These are phyloP conservation scores for Laticauda laticaudata DNA, from an alignment of 2,113 vertebrate genomes.

Conservation along the genomic window DNA sequence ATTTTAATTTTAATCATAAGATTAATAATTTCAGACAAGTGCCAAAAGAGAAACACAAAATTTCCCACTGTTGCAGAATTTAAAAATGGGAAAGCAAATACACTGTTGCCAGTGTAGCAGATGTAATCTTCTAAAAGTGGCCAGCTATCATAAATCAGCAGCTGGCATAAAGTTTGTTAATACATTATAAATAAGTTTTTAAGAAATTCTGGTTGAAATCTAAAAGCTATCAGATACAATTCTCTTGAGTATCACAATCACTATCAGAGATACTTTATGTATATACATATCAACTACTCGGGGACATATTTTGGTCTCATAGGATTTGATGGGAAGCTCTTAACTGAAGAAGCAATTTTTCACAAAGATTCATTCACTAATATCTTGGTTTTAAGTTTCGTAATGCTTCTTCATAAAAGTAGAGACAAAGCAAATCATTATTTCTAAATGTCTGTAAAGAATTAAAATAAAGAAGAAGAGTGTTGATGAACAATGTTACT, in stretches of 20 bases:
- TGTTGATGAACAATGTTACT: neutral
- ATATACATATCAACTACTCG: constrained; percentile 49
- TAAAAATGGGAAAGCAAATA: neutral
- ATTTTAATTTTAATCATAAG: neutral
- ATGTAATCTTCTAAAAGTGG: constrained; percentile 4
- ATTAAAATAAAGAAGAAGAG: neutral
- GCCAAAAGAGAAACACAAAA: neutral
- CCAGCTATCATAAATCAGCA: constrained; percentile 41
- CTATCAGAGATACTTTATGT: neutral
- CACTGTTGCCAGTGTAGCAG: neutral
- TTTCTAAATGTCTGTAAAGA: neutral
- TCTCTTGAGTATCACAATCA: constrained; percentile 58
- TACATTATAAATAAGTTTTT: constrained; percentile 43
- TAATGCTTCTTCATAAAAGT: constrained; percentile 27
- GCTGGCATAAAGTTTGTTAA: constrained; percentile 47
- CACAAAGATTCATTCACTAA: constrained; percentile 28
- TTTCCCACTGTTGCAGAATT: accelerated
- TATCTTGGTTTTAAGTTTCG: constrained; percentile 48
- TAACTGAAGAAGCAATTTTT: constrained; percentile 58
- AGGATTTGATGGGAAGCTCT: constrained; percentile 57
- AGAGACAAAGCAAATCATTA: neutral
- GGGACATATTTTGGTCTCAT: constrained; percentile 59
- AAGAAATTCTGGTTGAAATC: constrained; percentile 37
- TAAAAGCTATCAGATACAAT: constrained; percentile 53
- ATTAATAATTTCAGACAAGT: neutral